phyloP scores from a whole-genome alignment of 2,113 vertebrate genomes.

The Nibea coibor region DNA sequence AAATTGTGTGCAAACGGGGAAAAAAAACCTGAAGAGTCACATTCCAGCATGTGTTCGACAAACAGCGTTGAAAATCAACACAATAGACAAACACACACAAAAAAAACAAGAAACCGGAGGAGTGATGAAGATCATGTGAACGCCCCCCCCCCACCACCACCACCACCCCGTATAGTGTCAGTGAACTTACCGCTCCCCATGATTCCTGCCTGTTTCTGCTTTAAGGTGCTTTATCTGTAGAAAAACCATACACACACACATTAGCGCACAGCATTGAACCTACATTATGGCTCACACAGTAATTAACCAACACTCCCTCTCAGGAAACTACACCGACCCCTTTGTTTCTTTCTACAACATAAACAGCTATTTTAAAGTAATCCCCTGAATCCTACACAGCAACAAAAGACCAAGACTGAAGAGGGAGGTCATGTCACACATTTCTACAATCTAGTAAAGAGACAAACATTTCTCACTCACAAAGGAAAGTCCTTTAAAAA shows the following conservation, averaged over 20 bases:
- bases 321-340: not conserved
- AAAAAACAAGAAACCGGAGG: not conserved
- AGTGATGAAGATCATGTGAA: not conserved
- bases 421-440: not conserved
- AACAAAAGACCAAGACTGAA: not conserved
- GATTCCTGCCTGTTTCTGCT: slow-evolving; percentile 68
- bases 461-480: not conserved
- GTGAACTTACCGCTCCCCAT: slow-evolving; percentile 82
- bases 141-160: not conserved
- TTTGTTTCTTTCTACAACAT: not conserved
- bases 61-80: slow-evolving; percentile 21
- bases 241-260: slow-evolving; percentile 44
- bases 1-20: slow-evolving; percentile 1
- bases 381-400: not conserved
- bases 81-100: not conserved
- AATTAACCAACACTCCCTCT: not conserved
- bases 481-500: not conserved
- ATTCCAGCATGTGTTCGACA: not conserved
- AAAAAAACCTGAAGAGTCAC: slow-evolving; percentile 12
- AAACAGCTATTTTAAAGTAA: not conserved
- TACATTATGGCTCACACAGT: not conserved
- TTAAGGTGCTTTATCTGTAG: slow-evolving; percentile 54
- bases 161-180: not conserved
- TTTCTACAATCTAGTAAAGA: not conserved
- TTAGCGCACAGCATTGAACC: not conserved